phyloP scores from a whole-genome alignment of 2,888 invertebrate genomes.

The Venustoraphidia nigricollis region DNA sequence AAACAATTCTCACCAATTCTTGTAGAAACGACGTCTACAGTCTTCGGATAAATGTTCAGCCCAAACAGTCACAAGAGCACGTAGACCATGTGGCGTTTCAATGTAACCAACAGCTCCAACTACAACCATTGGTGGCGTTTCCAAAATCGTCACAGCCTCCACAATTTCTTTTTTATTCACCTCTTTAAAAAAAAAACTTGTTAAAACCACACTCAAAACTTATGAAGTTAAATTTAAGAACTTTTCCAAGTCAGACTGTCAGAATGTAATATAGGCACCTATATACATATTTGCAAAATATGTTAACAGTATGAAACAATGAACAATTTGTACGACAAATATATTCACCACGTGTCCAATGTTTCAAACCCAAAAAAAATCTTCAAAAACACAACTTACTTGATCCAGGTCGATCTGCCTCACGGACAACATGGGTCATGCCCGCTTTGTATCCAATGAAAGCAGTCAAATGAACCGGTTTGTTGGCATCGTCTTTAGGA shows the following conservation, averaged over 20 bases:
- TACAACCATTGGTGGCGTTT: slow-evolving; percentile 95
- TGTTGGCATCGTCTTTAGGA: slow-evolving; percentile 91
- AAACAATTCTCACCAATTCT: slow-evolving; percentile 77
- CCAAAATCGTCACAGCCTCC: slow-evolving; percentile 95
- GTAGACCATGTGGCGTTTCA: slow-evolving; percentile 93
- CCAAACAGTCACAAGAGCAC: slow-evolving; percentile 92
- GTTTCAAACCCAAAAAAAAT: background rate
- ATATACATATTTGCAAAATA: background rate
- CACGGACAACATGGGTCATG: slow-evolving; percentile 98
- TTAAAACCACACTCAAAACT: slow-evolving; percentile 1
- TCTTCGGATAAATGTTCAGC: slow-evolving; percentile 99
- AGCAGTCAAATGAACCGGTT: slow-evolving; percentile 95
- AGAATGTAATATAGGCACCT: too few species aligned
- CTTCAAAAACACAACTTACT: slow-evolving; percentile 49
- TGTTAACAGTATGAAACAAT: background rate
- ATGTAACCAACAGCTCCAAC: slow-evolving; percentile 98
- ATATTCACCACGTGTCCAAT: background rate
- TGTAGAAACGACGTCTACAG: slow-evolving; percentile 97
- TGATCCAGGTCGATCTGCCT: slow-evolving; percentile 96
- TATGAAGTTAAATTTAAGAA: background rate
- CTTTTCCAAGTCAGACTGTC: background rate
- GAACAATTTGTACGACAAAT: background rate
- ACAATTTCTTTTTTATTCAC: slow-evolving; percentile 99
- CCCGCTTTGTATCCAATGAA: slow-evolving; percentile 99
- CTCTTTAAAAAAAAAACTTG: slow-evolving; percentile 42